These are phyloP conservation scores for Gallinago stenura DNA, from an alignment of 2,797 vertebrate species.

Conservation along the genomic window DNA sequence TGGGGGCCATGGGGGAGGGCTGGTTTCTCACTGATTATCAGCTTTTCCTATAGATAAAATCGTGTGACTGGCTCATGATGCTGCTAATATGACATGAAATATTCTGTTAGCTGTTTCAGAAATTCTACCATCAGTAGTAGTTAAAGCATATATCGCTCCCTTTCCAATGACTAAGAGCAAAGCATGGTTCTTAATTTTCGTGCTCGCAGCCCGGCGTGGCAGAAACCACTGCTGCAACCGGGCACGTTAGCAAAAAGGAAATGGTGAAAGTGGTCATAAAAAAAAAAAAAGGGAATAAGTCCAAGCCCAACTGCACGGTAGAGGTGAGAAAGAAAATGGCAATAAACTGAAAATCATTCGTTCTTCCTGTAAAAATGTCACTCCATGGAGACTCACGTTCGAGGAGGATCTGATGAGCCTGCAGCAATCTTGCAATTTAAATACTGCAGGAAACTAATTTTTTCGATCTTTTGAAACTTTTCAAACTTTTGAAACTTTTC, in stretches of 20 bases:
- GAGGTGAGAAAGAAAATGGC: background rate
- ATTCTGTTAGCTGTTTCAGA: background rate
- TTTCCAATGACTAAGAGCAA: background rate
- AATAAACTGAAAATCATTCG: background rate
- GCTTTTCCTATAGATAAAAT: background rate
- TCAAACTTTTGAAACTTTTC: background rate
- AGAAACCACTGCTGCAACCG: background rate
- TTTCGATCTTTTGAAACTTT: no score
- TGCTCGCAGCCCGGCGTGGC: background rate
- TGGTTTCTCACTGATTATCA: background rate
- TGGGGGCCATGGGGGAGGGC: background rate
- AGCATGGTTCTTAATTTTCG: background rate
- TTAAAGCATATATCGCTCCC: background rate
- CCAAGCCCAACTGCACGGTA: background rate
- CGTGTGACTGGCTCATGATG: background rate
- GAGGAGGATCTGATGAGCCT: background rate
- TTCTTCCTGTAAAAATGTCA: background rate
- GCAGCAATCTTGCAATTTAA: background rate
- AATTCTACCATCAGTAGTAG: background rate
- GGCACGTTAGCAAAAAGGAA: background rate
- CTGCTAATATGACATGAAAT: fast-evolving
- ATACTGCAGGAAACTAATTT: background rate
- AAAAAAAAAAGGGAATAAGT: background rate
- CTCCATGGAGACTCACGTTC: fast-evolving
- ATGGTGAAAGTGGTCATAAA: background rate